A percentile compares a stretch with the other conserved stretches of the same genome.
Evolutionary conservation across 23 tunicate genomes (phyloP).

Genomic region (Corella eumyota): DNA sequence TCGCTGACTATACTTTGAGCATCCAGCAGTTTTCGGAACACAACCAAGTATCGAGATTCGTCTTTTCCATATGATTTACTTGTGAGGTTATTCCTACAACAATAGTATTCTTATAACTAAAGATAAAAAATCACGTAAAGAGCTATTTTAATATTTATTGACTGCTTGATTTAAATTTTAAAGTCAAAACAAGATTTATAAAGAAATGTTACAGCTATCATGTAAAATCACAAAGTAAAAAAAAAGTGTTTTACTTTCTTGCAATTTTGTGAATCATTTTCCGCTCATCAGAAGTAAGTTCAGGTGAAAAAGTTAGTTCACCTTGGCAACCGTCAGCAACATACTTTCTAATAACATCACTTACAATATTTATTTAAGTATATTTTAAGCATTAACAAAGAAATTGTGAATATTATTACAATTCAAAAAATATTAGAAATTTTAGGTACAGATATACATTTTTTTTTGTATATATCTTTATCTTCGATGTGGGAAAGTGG

Average conservation of each 20-base stretch:
- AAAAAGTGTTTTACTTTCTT: conserved; percentile 11
- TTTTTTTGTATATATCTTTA: too few species aligned
- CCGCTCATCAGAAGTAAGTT: conserved; percentile 32
- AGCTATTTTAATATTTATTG: not conserved
- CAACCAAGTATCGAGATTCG: conserved; percentile 28
- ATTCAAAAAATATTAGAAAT: too few species aligned
- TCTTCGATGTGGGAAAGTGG: too few species aligned
- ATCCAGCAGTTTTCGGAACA: conserved; percentile 19
- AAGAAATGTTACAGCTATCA: not conserved
- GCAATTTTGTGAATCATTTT: conserved; percentile 32
- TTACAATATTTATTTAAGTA: too few species aligned
- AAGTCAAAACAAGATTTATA: not conserved
- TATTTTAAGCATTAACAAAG: too few species aligned
- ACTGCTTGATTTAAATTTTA: not conserved
- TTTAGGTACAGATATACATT: too few species aligned
- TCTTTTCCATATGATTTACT: conserved; percentile 51
- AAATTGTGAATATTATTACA: too few species aligned
- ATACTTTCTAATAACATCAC: conserved; percentile 13
- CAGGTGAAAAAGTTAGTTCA: conserved; percentile 53
- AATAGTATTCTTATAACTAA: not conserved
- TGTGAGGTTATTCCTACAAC: conserved; percentile 24
- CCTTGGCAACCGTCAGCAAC: conserved; percentile 8
- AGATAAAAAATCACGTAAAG: not conserved
- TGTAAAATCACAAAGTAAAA: not conserved
- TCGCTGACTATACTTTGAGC: not conserved